Percentiles rank a stretch among this genome's conserved stretches.
These are phyloP conservation scores for Gambusia holbrooki DNA, from an alignment of 2,113 vertebrate genomes.

Conservation along the genomic window DNA sequence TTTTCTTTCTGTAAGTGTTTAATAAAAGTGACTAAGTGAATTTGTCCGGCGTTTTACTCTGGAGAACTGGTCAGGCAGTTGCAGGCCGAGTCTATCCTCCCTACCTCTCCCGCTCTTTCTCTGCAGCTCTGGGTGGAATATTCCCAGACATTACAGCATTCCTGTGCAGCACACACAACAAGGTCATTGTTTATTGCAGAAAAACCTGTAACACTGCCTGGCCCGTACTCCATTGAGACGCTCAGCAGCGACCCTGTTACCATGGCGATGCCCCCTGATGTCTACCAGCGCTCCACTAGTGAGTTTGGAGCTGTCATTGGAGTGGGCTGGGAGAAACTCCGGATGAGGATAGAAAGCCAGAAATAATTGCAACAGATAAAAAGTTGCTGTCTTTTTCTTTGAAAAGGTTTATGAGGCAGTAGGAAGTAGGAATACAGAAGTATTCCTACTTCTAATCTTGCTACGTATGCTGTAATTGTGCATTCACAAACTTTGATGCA, in stretches of 20 bases:
- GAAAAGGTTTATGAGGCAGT: background rate
- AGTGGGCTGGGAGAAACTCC: background rate
- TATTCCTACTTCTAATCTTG: background rate
- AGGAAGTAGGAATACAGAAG: no score
- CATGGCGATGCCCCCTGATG: conserved; percentile 74
- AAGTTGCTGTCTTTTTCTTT: background rate
- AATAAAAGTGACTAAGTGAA: conserved; percentile 64
- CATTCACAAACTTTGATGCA: background rate
- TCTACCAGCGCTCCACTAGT: conserved; percentile 54
- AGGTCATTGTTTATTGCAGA: conserved; percentile 85
- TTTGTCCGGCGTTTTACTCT: conserved; percentile 41
- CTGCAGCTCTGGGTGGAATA: conserved; percentile 72
- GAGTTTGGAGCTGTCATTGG: conserved; percentile 43
- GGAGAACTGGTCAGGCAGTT: conserved; percentile 47
- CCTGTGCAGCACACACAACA: conserved; percentile 83
- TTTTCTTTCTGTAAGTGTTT: conserved; percentile 49
- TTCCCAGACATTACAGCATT: conserved; percentile 84
- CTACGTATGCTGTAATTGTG: background rate
- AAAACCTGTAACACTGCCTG: conserved; percentile 85
- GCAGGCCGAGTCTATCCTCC: conserved; percentile 38
- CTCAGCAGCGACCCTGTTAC: conserved; percentile 74
- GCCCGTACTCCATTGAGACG: conserved; percentile 74
- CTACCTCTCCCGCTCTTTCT: conserved; percentile 3
- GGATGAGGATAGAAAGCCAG: conserved; percentile 13
- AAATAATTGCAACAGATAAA: background rate